Evolutionary conservation across 2,797 vertebrate species (phyloP).

Genomic region (Silurus lanzhouensis): DNA sequence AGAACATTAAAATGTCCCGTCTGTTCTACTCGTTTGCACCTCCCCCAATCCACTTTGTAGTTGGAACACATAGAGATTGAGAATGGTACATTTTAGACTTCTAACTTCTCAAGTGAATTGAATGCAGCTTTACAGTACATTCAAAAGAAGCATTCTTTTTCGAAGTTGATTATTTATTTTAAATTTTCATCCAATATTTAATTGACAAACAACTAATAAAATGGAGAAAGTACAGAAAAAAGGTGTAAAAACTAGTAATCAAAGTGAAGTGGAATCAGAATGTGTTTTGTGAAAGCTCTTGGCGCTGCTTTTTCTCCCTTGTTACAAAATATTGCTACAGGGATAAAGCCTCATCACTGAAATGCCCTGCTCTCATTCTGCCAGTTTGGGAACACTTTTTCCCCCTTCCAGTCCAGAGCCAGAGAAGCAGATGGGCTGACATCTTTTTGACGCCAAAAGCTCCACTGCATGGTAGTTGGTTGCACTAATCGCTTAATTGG

Average conservation of each 20-base stretch:
- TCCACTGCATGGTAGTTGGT: constrained; percentile 26
- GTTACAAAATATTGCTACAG: constrained; percentile 15
- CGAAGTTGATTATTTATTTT: neutral
- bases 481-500: constrained; percentile 33
- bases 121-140: neutral
- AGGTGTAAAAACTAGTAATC: neutral
- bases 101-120: neutral
- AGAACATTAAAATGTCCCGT: too few species aligned
- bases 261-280: neutral
- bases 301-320: neutral
- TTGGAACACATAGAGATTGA: neutral
- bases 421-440: constrained; percentile 48
- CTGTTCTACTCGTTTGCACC: too few species aligned
- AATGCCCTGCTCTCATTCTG: constrained; percentile 23
- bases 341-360: constrained; percentile 28
- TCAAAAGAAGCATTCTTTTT: neutral
- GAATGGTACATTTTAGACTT: neutral
- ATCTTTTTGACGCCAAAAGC: constrained; percentile 37
- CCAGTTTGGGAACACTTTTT: constrained; percentile 19
- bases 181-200: neutral
- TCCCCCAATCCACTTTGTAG: neutral
- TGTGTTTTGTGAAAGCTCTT: neutral
- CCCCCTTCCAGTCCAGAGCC: constrained; percentile 29
- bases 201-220: neutral
- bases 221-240: neutral